Conservation (phyloP, 2,797 vertebrate species). For the Tapirus indicus region DNA sequence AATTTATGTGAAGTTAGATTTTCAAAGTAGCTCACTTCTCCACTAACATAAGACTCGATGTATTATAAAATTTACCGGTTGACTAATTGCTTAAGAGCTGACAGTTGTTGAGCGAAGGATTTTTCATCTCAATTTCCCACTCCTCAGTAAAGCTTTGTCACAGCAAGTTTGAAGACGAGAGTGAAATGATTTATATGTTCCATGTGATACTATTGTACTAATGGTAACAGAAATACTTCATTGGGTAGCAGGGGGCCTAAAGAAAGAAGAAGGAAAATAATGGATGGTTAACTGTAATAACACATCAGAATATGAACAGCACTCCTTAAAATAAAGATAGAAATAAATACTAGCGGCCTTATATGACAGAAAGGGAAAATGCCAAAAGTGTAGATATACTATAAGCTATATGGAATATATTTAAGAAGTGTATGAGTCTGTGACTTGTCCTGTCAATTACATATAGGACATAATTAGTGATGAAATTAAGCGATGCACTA, state of each 20-base stretch:
- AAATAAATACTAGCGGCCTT: background rate
- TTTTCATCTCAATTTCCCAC: conserved; percentile 59
- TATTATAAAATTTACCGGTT: conserved; percentile 36
- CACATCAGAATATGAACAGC: conserved; percentile 18
- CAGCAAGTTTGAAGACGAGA: background rate
- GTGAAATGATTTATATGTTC: conserved; percentile 56
- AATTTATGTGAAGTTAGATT: background rate
- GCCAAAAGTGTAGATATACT: background rate
- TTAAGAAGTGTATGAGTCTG: background rate
- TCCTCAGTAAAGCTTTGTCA: conserved; percentile 35
- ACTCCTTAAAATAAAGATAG: conserved; percentile 30
- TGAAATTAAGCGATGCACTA: background rate
- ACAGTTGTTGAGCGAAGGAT: conserved; percentile 32
- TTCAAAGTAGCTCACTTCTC: conserved; percentile 5
- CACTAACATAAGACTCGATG: background rate
- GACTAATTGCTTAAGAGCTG: conserved; percentile 58
- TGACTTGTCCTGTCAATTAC: background rate
- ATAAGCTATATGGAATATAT: background rate
- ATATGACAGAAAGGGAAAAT: background rate
- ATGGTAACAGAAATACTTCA: background rate
- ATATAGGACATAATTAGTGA: background rate
- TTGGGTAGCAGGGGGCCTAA: background rate
- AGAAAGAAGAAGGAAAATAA: background rate
- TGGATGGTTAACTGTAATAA: background rate
- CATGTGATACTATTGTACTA: conserved; percentile 21